Conservation (phyloP, 2,888 invertebrate species). For the Eupelmus urozonus region DNA sequence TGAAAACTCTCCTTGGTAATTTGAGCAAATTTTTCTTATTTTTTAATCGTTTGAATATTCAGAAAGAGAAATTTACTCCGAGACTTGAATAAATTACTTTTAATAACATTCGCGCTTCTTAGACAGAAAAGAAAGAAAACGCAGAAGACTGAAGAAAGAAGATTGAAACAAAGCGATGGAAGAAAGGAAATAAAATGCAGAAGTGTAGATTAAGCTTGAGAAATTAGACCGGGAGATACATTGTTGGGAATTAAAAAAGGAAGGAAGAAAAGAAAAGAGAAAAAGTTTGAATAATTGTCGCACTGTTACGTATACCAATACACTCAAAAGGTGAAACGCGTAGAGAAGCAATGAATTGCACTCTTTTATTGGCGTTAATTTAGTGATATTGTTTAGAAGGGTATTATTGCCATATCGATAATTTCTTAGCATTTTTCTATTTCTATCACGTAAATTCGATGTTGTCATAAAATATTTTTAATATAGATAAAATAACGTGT, state of each 20-base stretch:
- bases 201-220: conserved; percentile 16
- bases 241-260: not conserved
- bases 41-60: no score
- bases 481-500: no score
- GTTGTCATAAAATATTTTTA: no score
- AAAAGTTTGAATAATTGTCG: conserved; percentile 16
- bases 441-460: no score
- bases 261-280: not conserved
- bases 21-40: no score
- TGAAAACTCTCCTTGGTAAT: no score
- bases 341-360: not conserved
- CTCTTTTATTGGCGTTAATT: conserved; percentile 1
- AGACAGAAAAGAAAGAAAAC: not conserved
- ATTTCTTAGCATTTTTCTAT: no score
- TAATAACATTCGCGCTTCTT: no score
- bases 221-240: not conserved
- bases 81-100: no score
- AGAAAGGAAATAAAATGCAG: not conserved
- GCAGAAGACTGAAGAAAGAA: not conserved
- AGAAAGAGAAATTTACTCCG: no score
- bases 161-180: not conserved
- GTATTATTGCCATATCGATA: no score
- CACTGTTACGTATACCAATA: not conserved
- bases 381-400: no score
- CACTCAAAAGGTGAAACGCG: not conserved